A percentile compares a stretch with the other conserved stretches of the same genome.
Evolutionary conservation across 2,888 invertebrate species (phyloP).

Genomic region (Nebria brevicollis): DNA sequence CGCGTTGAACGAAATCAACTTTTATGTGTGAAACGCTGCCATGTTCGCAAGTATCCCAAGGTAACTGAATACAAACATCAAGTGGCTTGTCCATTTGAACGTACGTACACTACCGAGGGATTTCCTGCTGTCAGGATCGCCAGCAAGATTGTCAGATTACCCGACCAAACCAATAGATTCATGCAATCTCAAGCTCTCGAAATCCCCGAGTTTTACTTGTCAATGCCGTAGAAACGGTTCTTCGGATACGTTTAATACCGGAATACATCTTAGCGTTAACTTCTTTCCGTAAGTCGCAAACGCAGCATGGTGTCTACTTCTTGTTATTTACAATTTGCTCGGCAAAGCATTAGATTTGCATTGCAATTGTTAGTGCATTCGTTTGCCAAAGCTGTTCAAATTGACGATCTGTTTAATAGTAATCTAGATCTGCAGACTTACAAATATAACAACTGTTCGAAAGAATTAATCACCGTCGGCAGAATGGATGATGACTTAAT

Average conservation of each 20-base stretch:
- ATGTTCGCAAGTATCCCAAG: slow-evolving; percentile 13
- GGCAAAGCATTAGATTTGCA: neutral
- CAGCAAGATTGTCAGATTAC: slow-evolving; percentile 55
- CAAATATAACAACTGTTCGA: neutral
- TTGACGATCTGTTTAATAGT: neutral
- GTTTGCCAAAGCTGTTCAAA: too few species aligned
- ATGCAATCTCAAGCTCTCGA: slow-evolving; percentile 52
- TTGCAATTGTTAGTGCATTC: too few species aligned
- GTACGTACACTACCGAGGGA: slow-evolving; percentile 16
- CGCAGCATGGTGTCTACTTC: neutral
- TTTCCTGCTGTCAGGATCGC: slow-evolving; percentile 24
- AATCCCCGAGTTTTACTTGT: slow-evolving; percentile 52
- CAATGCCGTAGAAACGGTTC: slow-evolving; percentile 48
- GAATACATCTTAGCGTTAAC: slow-evolving; percentile 4
- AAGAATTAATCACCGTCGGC: neutral
- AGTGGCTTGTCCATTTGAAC: neutral
- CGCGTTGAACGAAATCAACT: neutral
- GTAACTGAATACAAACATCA: slow-evolving; percentile 42
- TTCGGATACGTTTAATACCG: slow-evolving; percentile 16
- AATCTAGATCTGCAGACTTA: neutral
- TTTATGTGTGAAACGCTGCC: neutral
- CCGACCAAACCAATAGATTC: slow-evolving; percentile 56
- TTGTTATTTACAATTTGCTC: neutral
- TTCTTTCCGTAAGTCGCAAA: neutral
- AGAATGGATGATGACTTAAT: slow-evolving; percentile 16